Evolutionary conservation across 2,888 invertebrate species (phyloP).

Genomic region (Steinernema scapterisci): DNA sequence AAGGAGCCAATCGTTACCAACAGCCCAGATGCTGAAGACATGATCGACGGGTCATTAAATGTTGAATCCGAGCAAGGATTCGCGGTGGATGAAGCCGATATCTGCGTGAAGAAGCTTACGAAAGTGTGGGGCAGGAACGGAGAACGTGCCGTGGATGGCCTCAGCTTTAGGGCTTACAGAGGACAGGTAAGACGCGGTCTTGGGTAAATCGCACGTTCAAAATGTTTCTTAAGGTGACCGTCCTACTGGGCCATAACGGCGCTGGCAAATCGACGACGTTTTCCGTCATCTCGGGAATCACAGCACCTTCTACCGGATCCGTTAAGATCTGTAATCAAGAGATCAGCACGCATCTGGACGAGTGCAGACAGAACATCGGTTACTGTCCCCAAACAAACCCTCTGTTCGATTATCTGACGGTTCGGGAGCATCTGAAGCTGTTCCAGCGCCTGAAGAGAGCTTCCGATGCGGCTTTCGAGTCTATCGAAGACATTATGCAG

Average conservation of each 20-base stretch:
- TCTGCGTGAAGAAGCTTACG: slow-evolving; percentile 50
- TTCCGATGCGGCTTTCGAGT: slow-evolving; percentile 37
- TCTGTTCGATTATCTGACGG: slow-evolving; percentile 59
- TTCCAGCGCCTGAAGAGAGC: slow-evolving; percentile 56
- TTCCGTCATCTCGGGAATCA: slow-evolving; percentile 53
- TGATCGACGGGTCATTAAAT: slow-evolving; percentile 35
- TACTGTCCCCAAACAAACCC: slow-evolving; percentile 64
- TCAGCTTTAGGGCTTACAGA: slow-evolving; percentile 55
- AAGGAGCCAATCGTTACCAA: slow-evolving; percentile 6
- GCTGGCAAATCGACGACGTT: slow-evolving; percentile 58
- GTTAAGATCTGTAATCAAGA: slow-evolving; percentile 53
- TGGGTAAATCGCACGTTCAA: not conserved
- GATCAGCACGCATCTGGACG: slow-evolving; percentile 43
- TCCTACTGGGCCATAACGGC: slow-evolving; percentile 67
- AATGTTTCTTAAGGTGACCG: slow-evolving; percentile 48
- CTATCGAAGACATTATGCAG: slow-evolving; percentile 42
- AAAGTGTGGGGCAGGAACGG: slow-evolving; percentile 58
- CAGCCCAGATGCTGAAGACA: slow-evolving; percentile 31
- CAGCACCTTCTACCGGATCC: slow-evolving; percentile 50
- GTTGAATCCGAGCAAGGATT: slow-evolving; percentile 52
- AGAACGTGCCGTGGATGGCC: slow-evolving; percentile 59
- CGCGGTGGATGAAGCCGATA: slow-evolving; percentile 50
- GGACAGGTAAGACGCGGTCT: slow-evolving; percentile 54
- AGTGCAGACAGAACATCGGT: slow-evolving; percentile 45
- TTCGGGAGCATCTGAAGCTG: slow-evolving; percentile 60